phyloP scores from a whole-genome alignment of 1,140 invertebrate species.

The Euschistus heros region DNA sequence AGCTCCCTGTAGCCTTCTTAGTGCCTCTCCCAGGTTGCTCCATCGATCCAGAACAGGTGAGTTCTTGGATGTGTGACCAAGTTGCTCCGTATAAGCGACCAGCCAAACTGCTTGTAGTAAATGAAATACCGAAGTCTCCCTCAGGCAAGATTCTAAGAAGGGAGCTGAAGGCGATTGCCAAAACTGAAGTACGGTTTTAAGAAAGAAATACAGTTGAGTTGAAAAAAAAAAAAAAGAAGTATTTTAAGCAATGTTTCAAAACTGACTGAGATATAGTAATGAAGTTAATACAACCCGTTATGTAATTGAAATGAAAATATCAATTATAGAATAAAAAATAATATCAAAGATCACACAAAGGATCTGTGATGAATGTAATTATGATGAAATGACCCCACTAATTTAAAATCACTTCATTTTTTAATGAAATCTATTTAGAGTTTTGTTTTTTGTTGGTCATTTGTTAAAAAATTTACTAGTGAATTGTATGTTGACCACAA shows the following conservation, averaged over 20 bases:
- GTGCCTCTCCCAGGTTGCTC: slow-evolving; percentile 39
- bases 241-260: slow-evolving; percentile 30
- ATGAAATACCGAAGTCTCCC: slow-evolving; percentile 58
- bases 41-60: slow-evolving; percentile 40
- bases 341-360: too few species aligned
- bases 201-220: not conserved
- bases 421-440: too few species aligned
- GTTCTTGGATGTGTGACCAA: slow-evolving; percentile 46
- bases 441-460: too few species aligned
- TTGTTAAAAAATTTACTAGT: too few species aligned
- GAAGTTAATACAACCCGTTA: too few species aligned
- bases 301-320: too few species aligned
- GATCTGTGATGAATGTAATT: too few species aligned
- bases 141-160: slow-evolving; percentile 64
- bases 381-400: too few species aligned
- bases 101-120: slow-evolving; percentile 52
- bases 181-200: not conserved
- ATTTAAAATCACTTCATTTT: too few species aligned
- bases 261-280: too few species aligned
- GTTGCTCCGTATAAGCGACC: slow-evolving; percentile 57
- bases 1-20: slow-evolving; percentile 51
- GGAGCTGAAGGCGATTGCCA: slow-evolving; percentile 37
- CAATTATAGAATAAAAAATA: too few species aligned
- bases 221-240: not conserved
- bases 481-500: too few species aligned